phyloP scores from a whole-genome alignment of 2,113 vertebrate genomes.

The Pelmatolapia mariae region DNA sequence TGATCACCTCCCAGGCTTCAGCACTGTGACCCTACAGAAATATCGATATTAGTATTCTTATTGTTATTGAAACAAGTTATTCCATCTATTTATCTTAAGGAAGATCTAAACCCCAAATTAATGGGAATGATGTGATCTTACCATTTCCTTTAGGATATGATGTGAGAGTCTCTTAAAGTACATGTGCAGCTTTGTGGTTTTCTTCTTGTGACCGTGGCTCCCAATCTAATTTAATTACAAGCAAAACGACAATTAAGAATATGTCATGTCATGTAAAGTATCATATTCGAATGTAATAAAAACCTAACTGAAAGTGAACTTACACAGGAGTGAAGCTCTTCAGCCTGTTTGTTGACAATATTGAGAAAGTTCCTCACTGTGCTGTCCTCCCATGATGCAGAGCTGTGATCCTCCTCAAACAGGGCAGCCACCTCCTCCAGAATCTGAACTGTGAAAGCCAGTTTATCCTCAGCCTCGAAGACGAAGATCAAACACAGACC shows the following conservation, averaged over 20 bases:
- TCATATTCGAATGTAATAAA: background rate
- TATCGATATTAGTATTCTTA: accelerated
- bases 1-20: conserved; percentile 61
- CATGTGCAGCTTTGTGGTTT: background rate
- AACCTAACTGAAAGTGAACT: background rate
- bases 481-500: background rate
- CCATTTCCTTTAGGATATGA: background rate
- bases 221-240: background rate
- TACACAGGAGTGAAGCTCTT: conserved; percentile 53
- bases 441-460: conserved; percentile 37
- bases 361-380: conserved; percentile 34
- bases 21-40: conserved; percentile 40
- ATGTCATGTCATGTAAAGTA: background rate
- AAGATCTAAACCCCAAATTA: no score
- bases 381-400: conserved; percentile 45
- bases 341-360: conserved; percentile 17
- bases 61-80: background rate
- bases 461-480: conserved; percentile 42
- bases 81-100: no score
- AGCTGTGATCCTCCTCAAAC: conserved; percentile 27
- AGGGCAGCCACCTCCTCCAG: conserved; percentile 33
- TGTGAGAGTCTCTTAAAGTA: conserved; percentile 44
- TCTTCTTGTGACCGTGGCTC: background rate
- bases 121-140: background rate
- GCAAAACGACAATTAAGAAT: background rate